These are phyloP conservation scores for Diachasma alloeum DNA, from an alignment of 1,140 invertebrate genomes.

Conservation along the genomic window DNA sequence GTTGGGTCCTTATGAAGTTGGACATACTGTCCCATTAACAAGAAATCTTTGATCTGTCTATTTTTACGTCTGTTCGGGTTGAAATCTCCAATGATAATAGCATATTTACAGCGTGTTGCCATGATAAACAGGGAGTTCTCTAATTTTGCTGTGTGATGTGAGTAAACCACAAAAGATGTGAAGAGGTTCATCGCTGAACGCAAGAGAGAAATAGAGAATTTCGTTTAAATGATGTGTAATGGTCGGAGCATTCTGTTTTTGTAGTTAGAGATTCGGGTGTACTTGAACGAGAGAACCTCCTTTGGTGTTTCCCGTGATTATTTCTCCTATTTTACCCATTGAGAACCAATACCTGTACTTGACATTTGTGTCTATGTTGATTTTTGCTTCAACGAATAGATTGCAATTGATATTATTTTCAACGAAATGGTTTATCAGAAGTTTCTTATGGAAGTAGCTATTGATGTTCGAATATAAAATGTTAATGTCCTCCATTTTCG, in stretches of 20 bases:
- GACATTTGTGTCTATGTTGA: not conserved
- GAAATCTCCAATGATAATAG: too few species aligned
- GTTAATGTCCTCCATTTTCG: not conserved
- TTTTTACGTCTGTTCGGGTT: too few species aligned
- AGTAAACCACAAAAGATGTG: too few species aligned
- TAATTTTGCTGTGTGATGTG: too few species aligned
- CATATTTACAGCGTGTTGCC: too few species aligned
- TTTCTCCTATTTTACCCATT: too few species aligned
- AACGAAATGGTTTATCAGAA: not conserved
- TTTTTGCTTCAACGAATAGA: slow-evolving; percentile 5
- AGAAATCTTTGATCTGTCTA: too few species aligned
- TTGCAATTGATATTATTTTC: not conserved
- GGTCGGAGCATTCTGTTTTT: not conserved
- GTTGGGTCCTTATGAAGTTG: too few species aligned
- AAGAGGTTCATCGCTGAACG: too few species aligned
- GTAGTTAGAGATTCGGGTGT: not conserved
- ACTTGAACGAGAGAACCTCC: not conserved
- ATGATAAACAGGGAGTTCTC: too few species aligned
- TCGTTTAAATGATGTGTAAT: not conserved
- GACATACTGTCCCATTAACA: too few species aligned
- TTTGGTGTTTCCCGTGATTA: not conserved
- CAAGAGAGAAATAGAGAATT: not conserved
- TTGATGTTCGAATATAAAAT: not conserved
- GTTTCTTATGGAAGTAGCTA: not conserved
- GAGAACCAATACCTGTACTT: too few species aligned